phyloP scores from a whole-genome alignment of 35 echinoderm and acorn worm genomes.

The Heliocidaris erythrogramma region DNA sequence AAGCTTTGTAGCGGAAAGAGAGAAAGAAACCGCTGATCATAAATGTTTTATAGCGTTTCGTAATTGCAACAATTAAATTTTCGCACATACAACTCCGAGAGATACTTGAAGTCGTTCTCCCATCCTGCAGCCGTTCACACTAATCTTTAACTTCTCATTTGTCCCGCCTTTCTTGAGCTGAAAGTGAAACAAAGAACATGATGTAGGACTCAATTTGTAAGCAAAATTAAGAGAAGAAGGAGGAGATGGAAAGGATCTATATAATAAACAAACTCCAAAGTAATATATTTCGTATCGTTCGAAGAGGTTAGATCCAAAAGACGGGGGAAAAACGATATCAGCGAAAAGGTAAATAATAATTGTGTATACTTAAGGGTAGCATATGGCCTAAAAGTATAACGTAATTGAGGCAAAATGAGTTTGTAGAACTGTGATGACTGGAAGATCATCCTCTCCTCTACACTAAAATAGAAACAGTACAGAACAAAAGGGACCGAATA shows the following conservation, averaged over 20 bases:
- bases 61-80: constrained; percentile 54
- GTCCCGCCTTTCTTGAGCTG: not conserved
- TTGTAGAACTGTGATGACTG: too few relatives aligned
- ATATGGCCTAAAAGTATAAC: too few relatives aligned
- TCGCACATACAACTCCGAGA: not conserved
- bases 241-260: not conserved
- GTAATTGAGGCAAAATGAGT: too few relatives aligned
- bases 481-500: too few relatives aligned
- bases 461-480: too few relatives aligned
- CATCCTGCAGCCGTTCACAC: not conserved
- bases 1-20: constrained; percentile 24
- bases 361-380: too few relatives aligned
- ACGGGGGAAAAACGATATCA: not conserved
- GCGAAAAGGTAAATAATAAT: too few relatives aligned
- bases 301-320: not conserved
- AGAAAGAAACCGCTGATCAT: constrained; percentile 48
- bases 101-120: not conserved
- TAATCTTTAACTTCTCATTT: not conserved
- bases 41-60: constrained; percentile 50
- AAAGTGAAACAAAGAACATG: not conserved
- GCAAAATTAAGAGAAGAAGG: not conserved
- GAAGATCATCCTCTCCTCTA: too few relatives aligned
- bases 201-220: not conserved
- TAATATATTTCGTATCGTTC: too few relatives aligned
- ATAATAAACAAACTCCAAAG: too few relatives aligned